phyloP scores from a whole-genome alignment of 2,113 vertebrate genomes.

The Panthera leo region DNA sequence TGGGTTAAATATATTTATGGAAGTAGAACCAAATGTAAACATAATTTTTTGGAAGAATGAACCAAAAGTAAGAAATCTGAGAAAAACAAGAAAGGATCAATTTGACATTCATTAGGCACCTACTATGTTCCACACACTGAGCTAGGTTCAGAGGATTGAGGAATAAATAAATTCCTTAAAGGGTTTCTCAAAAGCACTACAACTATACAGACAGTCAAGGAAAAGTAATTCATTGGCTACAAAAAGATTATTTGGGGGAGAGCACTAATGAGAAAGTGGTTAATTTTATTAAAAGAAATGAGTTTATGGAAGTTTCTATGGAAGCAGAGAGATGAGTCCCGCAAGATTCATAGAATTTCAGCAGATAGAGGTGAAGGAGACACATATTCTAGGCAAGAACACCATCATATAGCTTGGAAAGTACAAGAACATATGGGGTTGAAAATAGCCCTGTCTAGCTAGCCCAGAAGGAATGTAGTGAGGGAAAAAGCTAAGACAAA shows the following conservation, averaged over 20 bases:
- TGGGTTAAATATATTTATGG: not conserved
- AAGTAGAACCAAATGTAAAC: not conserved
- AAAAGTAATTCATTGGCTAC: not conserved
- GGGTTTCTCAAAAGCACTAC: not conserved
- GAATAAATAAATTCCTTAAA: not conserved
- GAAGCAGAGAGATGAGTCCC: not conserved
- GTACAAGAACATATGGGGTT: not conserved
- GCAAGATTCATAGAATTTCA: not conserved
- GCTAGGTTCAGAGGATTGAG: not conserved
- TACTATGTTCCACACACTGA: not conserved
- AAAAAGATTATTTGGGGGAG: not conserved
- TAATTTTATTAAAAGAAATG: not conserved
- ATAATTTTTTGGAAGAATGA: conserved; percentile 10
- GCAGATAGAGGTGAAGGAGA: not conserved
- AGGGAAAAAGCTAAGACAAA: not conserved
- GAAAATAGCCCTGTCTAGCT: not conserved
- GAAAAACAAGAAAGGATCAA: not conserved
- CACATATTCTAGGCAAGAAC: not conserved
- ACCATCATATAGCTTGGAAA: not conserved
- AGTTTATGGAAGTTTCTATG: not conserved
- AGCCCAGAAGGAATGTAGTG: not conserved
- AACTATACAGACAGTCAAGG: not conserved
- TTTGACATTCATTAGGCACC: not conserved
- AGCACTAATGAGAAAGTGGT: not conserved
- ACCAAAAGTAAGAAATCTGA: not conserved